phyloP scores from a whole-genome alignment of 2,797 vertebrate species.

The Pristis pectinata region DNA sequence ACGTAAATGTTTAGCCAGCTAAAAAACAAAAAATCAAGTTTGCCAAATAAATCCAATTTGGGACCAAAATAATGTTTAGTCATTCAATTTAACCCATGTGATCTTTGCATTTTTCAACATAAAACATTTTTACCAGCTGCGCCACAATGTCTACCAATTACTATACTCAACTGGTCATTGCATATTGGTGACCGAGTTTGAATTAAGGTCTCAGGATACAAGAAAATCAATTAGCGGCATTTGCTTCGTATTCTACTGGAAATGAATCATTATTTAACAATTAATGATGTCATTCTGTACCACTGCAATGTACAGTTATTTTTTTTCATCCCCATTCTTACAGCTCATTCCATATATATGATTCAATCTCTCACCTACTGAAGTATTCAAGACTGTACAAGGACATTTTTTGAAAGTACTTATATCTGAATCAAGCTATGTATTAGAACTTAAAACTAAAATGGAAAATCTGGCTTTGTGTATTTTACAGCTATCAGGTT shows the following conservation, averaged over 20 bases:
- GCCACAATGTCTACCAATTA: not conserved
- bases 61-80: not conserved
- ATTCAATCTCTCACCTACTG: not conserved
- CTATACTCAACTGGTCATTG: not conserved
- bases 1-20: not conserved
- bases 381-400: not conserved
- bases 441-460: not conserved
- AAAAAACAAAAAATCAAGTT: not conserved
- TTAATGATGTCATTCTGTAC: not conserved
- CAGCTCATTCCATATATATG: not conserved
- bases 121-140: not conserved
- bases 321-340: not conserved
- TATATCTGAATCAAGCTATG: not conserved
- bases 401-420: not conserved
- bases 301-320: not conserved
- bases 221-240: not conserved
- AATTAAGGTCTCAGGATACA: not conserved
- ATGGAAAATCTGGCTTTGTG: not conserved
- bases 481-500: not conserved
- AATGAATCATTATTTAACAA: not conserved
- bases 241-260: not conserved
- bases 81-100: not conserved
- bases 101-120: not conserved
- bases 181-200: not conserved
- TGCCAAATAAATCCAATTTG: not conserved